Conservation (phyloP, 2,113 vertebrate species). For the Hystrix brachyura region DNA sequence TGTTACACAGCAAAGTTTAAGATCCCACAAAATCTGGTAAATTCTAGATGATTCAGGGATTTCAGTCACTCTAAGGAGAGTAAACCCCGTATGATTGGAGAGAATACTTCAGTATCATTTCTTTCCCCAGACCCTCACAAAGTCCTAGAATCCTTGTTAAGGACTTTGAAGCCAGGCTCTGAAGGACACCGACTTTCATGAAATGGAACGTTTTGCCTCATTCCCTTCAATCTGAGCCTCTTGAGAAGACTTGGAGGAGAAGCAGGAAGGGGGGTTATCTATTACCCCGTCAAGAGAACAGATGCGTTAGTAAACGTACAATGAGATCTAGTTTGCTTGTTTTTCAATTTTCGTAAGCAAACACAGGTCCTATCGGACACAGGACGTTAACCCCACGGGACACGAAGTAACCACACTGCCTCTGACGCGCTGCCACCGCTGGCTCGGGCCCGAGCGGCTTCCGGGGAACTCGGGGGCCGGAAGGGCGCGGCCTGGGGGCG, state of each 20-base stretch:
- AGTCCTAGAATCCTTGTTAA: background rate
- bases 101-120: background rate
- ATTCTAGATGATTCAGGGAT: background rate
- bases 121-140: background rate
- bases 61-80: background rate
- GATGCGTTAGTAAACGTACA: background rate
- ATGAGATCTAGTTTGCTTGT: background rate
- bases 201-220: background rate
- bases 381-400: rapidly evolving
- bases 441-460: rapidly evolving
- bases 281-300: background rate
- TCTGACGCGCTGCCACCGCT: rapidly evolving
- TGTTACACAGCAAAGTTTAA: background rate
- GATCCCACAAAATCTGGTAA: background rate
- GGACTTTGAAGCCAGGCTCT: background rate
- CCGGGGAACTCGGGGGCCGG: background rate
- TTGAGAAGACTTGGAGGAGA: background rate
- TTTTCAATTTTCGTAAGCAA: background rate
- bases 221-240: background rate
- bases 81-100: background rate
- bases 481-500: constrained; percentile 70
- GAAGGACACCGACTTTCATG: background rate
- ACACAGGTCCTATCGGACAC: background rate
- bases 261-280: background rate
- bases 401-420: rapidly evolving